phyloP scores from a whole-genome alignment of 2,113 vertebrate genomes.

The Sterna hirundo region DNA sequence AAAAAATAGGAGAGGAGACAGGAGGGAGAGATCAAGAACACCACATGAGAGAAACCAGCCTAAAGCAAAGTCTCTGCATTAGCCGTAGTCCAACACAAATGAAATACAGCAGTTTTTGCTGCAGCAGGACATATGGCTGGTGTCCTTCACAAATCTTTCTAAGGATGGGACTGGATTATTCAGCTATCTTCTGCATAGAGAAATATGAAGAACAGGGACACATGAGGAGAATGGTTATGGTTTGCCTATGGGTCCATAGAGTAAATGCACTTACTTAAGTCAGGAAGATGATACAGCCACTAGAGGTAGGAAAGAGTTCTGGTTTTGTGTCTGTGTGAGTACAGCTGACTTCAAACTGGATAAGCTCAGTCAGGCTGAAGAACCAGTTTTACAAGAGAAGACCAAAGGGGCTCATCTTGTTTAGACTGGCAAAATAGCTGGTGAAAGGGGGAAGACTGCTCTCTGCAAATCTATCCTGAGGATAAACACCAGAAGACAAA shows the following conservation, averaged over 20 bases:
- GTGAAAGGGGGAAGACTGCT: neutral
- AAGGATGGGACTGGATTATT: neutral
- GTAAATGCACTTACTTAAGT: neutral
- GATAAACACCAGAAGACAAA: conserved; percentile 37
- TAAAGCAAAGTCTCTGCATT: neutral
- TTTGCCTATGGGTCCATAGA: neutral
- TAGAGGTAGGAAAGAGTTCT: neutral
- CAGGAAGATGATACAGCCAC: neutral
- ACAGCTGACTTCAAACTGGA: neutral
- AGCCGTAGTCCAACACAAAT: conserved; percentile 9
- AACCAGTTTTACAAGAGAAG: neutral
- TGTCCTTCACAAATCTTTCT: neutral
- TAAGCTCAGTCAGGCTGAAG: neutral
- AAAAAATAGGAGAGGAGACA: conserved; percentile 22
- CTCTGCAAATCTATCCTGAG: neutral
- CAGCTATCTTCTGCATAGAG: neutral
- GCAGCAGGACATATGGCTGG: neutral
- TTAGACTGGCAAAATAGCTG: conserved; percentile 21
- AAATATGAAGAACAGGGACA: neutral
- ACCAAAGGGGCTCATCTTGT: neutral
- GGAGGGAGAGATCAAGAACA: conserved; percentile 35
- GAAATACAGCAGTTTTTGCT: neutral
- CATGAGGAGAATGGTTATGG: neutral
- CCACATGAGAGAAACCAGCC: conserved; percentile 40
- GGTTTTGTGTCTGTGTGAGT: neutral